Evolutionary conservation across 2,888 invertebrate species (phyloP), one percentile per base, ranked within the genome.

Genomic region (Pantelozetes paolii): DNA sequence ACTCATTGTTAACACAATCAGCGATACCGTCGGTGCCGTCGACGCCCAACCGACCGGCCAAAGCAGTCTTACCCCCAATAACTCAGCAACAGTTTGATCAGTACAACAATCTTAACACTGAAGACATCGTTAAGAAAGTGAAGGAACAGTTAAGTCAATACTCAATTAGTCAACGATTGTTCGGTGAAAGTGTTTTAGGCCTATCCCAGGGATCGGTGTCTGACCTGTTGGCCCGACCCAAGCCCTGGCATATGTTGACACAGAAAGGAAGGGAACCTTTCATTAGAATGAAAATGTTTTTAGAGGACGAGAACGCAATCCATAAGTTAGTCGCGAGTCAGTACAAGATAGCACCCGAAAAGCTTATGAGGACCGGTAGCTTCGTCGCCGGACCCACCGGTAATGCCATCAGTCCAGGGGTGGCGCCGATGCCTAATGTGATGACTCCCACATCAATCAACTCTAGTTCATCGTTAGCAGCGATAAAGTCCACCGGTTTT

Each of bases 161-260:
- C 83, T 94, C 94, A 77, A 94, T 99, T 81, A 97, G 97, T 80
- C 99, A 99, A 84, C 88, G 99, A 78, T 86, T 99, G 70, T 99
- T 99, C 81, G 99, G 99, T 11, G 99, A 99, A 83, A 94, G 92
- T 1, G 97, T 99, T n/a, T 86, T 99, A 75, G 96, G 96, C 0
- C 84, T 96, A 72, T 94, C 94, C 1, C 96, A 96, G 83, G 99
- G 99, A 48, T 95, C 95, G 5, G 99, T 99, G 0, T 97, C 96
- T 67, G 99, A 99, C 83, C 86, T 99, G 57, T 85, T 99, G 77
- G 98, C 98, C 30, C 85, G 99, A 71, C 99, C 99, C 45, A 99
- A 99, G 82, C 95, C 97, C 0, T 99, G 98, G 99, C 94, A 95
- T 82, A 96, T 97, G 95, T 86, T 99, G 71, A 99, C 99, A 18